phyloP scores from a whole-genome alignment of 1,140 invertebrate species.

The Mya arenaria region DNA sequence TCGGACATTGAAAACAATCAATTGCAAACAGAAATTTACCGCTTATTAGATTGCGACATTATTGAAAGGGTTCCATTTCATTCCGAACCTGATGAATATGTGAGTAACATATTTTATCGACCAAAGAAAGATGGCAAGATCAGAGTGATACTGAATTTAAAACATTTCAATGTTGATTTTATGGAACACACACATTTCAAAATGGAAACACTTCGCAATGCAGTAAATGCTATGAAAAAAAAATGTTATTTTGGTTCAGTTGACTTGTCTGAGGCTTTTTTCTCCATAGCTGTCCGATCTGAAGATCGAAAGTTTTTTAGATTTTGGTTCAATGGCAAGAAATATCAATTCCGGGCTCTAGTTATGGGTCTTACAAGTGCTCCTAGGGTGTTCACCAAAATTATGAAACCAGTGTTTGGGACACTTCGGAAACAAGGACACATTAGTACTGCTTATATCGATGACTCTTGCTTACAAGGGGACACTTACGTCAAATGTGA shows the following conservation, averaged over 20 bases:
- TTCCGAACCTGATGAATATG: background rate
- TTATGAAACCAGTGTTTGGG: conserved; percentile 27
- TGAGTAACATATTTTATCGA: conserved; percentile 8
- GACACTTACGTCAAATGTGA: background rate
- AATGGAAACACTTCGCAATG: conserved; percentile 51
- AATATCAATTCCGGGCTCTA: conserved; percentile 17
- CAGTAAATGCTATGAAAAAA: conserved; percentile 14
- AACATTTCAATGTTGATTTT: background rate
- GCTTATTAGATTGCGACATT: background rate
- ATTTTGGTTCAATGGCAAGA: background rate
- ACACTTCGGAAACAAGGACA: background rate
- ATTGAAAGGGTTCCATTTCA: background rate
- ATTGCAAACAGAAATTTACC: background rate
- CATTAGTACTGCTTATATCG: background rate
- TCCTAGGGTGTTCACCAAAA: conserved; percentile 28
- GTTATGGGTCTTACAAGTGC: background rate
- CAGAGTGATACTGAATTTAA: conserved; percentile 1
- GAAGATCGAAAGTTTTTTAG: background rate
- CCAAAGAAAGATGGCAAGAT: conserved; percentile 2
- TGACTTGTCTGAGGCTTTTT: conserved; percentile 42
- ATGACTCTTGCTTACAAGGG: conserved; percentile 8
- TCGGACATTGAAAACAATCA: background rate
- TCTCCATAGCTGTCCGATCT: background rate
- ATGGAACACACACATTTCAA: conserved; percentile 53
- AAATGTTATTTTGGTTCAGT: conserved; percentile 20